Evolutionary conservation across 2,113 vertebrate species (phyloP).

Genomic region (Zeus faber): DNA sequence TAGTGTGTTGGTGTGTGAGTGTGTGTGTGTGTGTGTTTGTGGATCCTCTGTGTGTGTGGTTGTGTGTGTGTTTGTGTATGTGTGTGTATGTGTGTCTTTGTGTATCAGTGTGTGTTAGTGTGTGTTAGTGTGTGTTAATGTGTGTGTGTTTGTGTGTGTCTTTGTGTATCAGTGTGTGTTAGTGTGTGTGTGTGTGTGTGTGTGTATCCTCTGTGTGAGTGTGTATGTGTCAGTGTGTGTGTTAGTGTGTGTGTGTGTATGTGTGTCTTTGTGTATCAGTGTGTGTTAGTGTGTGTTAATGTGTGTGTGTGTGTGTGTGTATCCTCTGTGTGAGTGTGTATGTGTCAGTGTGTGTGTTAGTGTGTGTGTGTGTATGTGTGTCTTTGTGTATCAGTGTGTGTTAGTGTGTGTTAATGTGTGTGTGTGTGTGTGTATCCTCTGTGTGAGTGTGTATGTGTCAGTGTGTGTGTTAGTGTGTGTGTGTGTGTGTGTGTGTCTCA

Average conservation of each 20-base stretch:
- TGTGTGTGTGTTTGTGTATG: not conserved
- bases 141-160: not conserved
- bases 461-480: conserved; percentile 1
- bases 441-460: conserved; percentile 4
- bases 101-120: not conserved
- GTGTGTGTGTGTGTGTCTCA: conserved; percentile 1
- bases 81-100: not conserved
- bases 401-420: not conserved
- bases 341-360: not conserved
- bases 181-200: conserved; percentile 4
- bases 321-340: not conserved
- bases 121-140: not conserved
- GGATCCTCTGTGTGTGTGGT: not conserved
- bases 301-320: conserved; percentile 6
- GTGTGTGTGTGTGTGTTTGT: not conserved
- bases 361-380: not conserved
- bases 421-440: not conserved
- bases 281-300: not conserved
- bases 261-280: not conserved
- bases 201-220: not conserved
- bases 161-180: not conserved
- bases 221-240: not conserved
- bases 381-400: not conserved
- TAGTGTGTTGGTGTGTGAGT: too few relatives aligned
- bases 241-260: not conserved